Evolutionary conservation across 2,888 invertebrate species (phyloP).

Genomic region (Serrognathus titanus): DNA sequence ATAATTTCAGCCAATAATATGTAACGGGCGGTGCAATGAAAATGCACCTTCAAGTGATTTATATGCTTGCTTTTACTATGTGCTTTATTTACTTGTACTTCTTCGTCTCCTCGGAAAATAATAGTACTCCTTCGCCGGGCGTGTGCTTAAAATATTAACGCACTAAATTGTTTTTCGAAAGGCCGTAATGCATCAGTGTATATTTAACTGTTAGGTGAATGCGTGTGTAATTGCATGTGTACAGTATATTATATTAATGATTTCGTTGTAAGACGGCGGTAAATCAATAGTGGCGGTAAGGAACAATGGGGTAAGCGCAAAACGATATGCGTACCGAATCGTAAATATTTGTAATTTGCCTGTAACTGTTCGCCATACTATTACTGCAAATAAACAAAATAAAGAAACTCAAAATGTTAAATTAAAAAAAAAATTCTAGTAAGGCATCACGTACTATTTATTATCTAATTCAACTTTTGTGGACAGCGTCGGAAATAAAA

Average conservation of each 20-base stretch:
- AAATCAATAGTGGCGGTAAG: constrained; percentile 11
- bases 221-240: constrained; percentile 6
- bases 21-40: no score
- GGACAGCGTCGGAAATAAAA: no score
- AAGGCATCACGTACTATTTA: no score
- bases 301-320: background rate
- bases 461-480: no score
- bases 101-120: background rate
- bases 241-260: constrained; percentile 8
- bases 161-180: background rate
- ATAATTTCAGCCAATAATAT: background rate
- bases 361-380: background rate
- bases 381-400: no score
- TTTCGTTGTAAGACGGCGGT: constrained; percentile 11
- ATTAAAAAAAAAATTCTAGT: no score
- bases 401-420: no score
- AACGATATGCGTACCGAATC: constrained; percentile 7
- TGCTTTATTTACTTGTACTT: background rate
- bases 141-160: background rate
- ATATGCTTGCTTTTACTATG: background rate
- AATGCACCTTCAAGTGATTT: constrained; percentile 1
- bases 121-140: background rate
- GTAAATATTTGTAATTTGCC: constrained; percentile 8
- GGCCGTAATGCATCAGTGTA: background rate
- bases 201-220: constrained; percentile 1